Conservation (phyloP, 2,113 vertebrate species). For the Bostrychus sinensis region DNA sequence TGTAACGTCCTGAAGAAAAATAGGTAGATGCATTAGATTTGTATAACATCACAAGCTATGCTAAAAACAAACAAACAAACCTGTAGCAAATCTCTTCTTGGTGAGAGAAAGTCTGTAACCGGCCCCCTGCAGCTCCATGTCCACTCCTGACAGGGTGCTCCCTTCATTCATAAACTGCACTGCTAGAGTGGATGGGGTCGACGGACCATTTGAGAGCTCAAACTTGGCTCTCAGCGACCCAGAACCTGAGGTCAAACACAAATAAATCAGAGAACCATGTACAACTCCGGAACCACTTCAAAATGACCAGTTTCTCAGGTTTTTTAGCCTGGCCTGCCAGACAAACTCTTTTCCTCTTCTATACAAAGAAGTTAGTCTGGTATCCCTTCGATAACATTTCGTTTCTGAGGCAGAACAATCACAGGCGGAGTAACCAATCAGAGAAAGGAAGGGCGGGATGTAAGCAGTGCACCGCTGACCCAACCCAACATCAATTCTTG, state of each 20-base stretch:
- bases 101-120: slow-evolving; percentile 93
- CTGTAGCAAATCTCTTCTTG: slow-evolving; percentile 96
- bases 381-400: too few relatives aligned
- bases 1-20: slow-evolving; percentile 90
- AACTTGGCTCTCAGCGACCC: slow-evolving; percentile 96
- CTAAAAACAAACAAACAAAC: slow-evolving; percentile 69
- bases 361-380: too few relatives aligned
- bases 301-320: too few relatives aligned
- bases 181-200: slow-evolving; percentile 90
- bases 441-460: too few relatives aligned
- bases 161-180: slow-evolving; percentile 95
- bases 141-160: slow-evolving; percentile 90
- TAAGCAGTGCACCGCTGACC: too few relatives aligned
- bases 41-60: neutral
- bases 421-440: too few relatives aligned
- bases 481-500: too few relatives aligned
- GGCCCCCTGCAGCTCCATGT: slow-evolving; percentile 89
- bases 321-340: too few relatives aligned
- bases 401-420: too few relatives aligned
- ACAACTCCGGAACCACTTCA: too few relatives aligned
- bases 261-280: neutral
- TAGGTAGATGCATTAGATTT: slow-evolving; percentile 6
- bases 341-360: too few relatives aligned
- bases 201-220: slow-evolving; percentile 91
- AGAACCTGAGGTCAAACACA: slow-evolving; percentile 80